Percentiles rank a stretch among this genome's conserved stretches.
Evolutionary conservation across 1,140 invertebrate species (phyloP).

Genomic region (Callitettix versicolor): DNA sequence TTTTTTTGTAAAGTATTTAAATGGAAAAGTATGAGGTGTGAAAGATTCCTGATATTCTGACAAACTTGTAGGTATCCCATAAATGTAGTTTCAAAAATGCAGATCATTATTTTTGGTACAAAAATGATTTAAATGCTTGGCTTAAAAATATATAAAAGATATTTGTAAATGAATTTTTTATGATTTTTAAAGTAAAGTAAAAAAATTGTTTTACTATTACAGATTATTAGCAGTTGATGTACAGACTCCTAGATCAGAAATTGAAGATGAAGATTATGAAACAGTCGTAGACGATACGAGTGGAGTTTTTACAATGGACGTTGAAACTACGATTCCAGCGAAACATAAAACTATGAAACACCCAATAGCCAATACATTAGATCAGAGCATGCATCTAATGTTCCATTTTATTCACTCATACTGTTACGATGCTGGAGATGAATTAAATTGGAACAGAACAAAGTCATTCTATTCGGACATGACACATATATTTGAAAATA

Average conservation of each 20-base stretch:
- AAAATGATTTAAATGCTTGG: no score
- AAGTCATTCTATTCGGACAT: conserved; percentile 25
- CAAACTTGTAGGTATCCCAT: no score
- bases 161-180: no score
- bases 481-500: conserved; percentile 49
- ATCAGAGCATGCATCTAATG: conserved; percentile 50
- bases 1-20: no score
- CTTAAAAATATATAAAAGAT: no score
- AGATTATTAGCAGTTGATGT: conserved; percentile 59
- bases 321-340: conserved; percentile 41
- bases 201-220: conserved; percentile 21
- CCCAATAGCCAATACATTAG: conserved; percentile 46
- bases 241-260: conserved; percentile 43
- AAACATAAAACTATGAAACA: conserved; percentile 33
- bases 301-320: conserved; percentile 24
- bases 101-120: no score
- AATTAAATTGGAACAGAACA: conserved; percentile 34
- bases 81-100: no score
- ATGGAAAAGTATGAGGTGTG: no score
- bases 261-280: conserved; percentile 33
- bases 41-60: no score
- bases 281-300: no score
- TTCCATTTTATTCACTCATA: conserved; percentile 43
- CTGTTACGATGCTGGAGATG: conserved; percentile 30
- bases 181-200: no score